phyloP scores from a whole-genome alignment of 2,888 invertebrate genomes.

The Chrysolina oricalcia region DNA sequence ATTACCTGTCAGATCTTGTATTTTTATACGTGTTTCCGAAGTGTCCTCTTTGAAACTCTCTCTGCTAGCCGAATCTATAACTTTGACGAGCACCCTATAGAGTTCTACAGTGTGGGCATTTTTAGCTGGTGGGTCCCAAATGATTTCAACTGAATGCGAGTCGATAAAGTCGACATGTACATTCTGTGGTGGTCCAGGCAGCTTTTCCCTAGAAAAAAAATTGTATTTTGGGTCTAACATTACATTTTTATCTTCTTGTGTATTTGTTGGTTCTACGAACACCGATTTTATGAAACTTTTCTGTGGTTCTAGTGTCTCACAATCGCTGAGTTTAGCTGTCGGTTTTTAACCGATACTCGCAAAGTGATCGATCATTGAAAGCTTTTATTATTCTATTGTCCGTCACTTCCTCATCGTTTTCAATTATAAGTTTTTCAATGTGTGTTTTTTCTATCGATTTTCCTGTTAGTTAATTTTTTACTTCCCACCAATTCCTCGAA shows the following conservation, averaged over 20 bases:
- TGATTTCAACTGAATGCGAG: slow-evolving; percentile 75
- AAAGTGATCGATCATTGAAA: neutral
- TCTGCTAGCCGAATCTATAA: slow-evolving; percentile 73
- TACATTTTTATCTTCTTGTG: too few species aligned
- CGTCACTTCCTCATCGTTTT: neutral
- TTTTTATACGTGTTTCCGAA: slow-evolving; percentile 79
- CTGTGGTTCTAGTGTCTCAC: too few species aligned
- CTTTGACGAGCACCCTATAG: slow-evolving; percentile 88
- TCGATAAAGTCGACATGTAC: slow-evolving; percentile 76
- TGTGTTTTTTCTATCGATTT: neutral
- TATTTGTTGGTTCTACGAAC: too few species aligned
- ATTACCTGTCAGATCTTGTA: slow-evolving; percentile 77
- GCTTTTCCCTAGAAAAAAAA: slow-evolving; percentile 74
- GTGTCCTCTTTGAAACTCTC: slow-evolving; percentile 82
- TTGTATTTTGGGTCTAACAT: too few species aligned
- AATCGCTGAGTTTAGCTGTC: neutral
- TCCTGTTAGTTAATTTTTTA: neutral
- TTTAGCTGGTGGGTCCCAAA: slow-evolving; percentile 87
- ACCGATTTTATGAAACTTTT: too few species aligned
- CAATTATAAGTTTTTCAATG: too few species aligned
- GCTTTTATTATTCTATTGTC: neutral
- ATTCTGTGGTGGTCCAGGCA: slow-evolving; percentile 87
- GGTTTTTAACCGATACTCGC: too few species aligned
- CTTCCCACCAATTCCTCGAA: too few species aligned
- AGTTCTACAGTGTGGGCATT: slow-evolving; percentile 88